phyloP scores from a whole-genome alignment of 2,113 vertebrate species.

The Mobula hypostoma region DNA sequence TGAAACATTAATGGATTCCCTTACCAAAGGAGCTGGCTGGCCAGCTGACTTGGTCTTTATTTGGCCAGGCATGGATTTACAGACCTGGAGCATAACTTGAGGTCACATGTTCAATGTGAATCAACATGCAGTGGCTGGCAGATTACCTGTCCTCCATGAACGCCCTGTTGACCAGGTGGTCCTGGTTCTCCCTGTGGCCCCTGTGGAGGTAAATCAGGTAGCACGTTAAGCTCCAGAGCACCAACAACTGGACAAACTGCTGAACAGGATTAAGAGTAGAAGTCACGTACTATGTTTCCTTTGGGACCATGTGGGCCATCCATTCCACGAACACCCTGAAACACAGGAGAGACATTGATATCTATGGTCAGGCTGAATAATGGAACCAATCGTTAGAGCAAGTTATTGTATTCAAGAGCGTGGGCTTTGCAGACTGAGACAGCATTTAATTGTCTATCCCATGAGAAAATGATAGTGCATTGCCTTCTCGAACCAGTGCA shows the following conservation, averaged over 20 bases:
- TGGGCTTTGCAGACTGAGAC: no score
- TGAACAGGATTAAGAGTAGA: background rate
- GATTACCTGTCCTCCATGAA: slow-evolving; percentile 60
- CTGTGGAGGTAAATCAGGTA: slow-evolving; percentile 43
- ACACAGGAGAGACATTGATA: background rate
- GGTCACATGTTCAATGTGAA: no score
- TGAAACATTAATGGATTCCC: no score
- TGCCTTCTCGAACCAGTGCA: no score
- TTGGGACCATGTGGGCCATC: slow-evolving; percentile 66
- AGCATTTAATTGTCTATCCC: no score
- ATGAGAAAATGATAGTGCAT: no score
- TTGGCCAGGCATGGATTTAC: background rate
- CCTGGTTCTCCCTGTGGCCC: slow-evolving; percentile 69
- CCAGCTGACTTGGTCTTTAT: no score
- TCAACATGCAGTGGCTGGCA: no score
- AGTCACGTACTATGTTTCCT: slow-evolving; percentile 57
- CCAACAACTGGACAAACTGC: background rate
- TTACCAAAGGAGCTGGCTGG: no score
- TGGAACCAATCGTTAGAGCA: background rate
- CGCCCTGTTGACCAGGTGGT: slow-evolving; percentile 64
- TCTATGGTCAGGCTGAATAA: background rate
- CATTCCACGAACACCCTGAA: slow-evolving; percentile 64
- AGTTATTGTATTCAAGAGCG: no score
- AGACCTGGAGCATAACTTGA: no score
- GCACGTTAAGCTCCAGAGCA: background rate